phyloP scores from a whole-genome alignment of 2,888 invertebrate species.

The Eurytoma californica region DNA sequence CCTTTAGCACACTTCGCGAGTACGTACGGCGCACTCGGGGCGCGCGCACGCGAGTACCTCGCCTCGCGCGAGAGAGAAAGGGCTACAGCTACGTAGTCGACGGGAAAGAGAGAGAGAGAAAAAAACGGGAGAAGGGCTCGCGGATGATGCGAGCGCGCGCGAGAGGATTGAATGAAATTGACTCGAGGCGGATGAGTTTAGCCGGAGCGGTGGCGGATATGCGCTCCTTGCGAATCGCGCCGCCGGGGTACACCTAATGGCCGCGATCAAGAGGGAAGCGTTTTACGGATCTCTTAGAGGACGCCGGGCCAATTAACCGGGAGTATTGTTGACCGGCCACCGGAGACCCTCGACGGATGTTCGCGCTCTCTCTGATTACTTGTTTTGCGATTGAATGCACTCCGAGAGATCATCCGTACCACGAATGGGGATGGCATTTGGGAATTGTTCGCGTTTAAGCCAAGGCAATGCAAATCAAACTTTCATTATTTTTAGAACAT shows the following conservation, averaged over 20 bases:
- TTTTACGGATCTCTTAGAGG: background rate
- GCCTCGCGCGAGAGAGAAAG: conserved; percentile 10
- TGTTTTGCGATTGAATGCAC: no score
- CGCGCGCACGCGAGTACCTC: background rate
- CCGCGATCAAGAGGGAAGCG: conserved; percentile 21
- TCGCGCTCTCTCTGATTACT: no score
- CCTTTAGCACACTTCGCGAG: conserved; percentile 43
- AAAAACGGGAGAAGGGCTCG: conserved; percentile 5
- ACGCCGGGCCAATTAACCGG: conserved; percentile 19
- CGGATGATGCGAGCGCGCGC: conserved; percentile 12
- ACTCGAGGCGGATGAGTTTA: conserved; percentile 54
- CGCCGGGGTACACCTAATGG: conserved; percentile 40
- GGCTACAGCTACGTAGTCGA: background rate
- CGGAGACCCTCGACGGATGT: no score
- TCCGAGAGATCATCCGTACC: no score
- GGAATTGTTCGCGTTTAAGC: no score
- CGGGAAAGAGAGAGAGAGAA: background rate
- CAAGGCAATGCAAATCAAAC: no score
- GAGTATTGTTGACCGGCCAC: background rate
- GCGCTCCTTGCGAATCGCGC: conserved; percentile 56
- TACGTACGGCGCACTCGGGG: background rate
- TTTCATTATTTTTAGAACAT: no score
- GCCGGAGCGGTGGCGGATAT: conserved; percentile 2
- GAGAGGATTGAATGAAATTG: conserved; percentile 51
- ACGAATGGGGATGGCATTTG: no score